Conservation (phyloP, 2,888 invertebrate species). For the Corbicula japonica region DNA sequence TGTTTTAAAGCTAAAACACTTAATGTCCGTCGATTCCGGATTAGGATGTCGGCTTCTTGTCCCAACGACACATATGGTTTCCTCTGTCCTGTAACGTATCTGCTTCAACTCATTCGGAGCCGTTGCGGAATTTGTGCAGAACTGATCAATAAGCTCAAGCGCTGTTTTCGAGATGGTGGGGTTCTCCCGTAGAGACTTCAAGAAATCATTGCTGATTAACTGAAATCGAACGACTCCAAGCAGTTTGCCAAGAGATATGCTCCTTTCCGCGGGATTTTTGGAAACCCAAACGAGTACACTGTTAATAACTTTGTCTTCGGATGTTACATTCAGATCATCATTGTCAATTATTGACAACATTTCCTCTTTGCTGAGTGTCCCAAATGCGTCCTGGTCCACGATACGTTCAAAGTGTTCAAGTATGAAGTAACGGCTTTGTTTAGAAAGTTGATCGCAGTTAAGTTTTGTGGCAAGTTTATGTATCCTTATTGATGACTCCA, state of each 20-base stretch:
- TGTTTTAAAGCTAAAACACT: constrained; percentile 64
- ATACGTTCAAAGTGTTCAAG: constrained; percentile 86
- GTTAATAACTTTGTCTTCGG: constrained; percentile 93
- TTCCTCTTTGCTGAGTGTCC: constrained; percentile 90
- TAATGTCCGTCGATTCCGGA: constrained; percentile 68
- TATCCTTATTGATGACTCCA: constrained; percentile 93
- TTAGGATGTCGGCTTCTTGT: constrained; percentile 67
- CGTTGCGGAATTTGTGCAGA: not conserved
- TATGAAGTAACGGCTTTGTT: constrained; percentile 90
- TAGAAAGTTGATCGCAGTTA: constrained; percentile 91
- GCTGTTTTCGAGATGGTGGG: constrained; percentile 27
- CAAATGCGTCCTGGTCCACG: constrained; percentile 66
- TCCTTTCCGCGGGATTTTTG: constrained; percentile 87
- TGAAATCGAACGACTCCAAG: constrained; percentile 56
- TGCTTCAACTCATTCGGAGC: constrained; percentile 20
- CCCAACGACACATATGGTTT: constrained; percentile 68
- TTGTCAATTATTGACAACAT: constrained; percentile 91
- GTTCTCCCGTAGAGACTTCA: constrained; percentile 38
- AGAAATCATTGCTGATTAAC: constrained; percentile 52
- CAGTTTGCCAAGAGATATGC: constrained; percentile 42
- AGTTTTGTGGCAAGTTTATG: constrained; percentile 92
- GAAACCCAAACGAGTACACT: constrained; percentile 91
- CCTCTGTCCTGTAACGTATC: constrained; percentile 57
- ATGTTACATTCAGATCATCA: constrained; percentile 94
- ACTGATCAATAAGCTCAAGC: constrained; percentile 10